Evolutionary conservation across 2,888 invertebrate genomes (phyloP), one percentile per base, ranked within the genome.

Genomic region (Anagyrus pseudococci): DNA sequence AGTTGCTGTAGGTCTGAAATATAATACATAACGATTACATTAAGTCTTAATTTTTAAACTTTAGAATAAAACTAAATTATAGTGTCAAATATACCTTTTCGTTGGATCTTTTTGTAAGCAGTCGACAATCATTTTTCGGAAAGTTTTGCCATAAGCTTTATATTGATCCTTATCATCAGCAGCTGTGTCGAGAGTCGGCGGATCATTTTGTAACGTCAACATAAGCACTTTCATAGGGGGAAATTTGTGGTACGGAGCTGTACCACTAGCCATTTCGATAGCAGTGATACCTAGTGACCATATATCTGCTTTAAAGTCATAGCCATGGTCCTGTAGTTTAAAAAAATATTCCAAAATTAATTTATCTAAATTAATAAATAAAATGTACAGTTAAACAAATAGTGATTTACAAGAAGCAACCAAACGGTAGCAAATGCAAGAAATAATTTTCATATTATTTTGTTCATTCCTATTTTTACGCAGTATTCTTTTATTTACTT

Each of bases 191-290:
- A 99, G 84, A 46, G 91, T 92, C 1, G 99, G 99, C 13, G 99
- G 98, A 75, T 98, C 98, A 77, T 99, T 98, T 83, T 98, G 97
- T 64, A 99, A 84, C 0, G 98, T 99, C 69, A 99, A 83, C 97
- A 99, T 98, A 60, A 99, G 85, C 55, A 99, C 94, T 84, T 99
- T 99, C 98, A 99, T 98, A 1, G 99, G 97, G 33, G 99, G 97
- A 80, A 94, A 98, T 81, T 96, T 98, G 80, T 98, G 98, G 80
- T 99, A 99, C 0, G 99, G 99, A 0, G 99, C 98, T 0, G 97
- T 97, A 15, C 96, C 96, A 1, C 96, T 95, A 0, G 98, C 98
- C 90, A 99, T 91, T 84, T 99, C 99, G 72, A 99, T 98, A 0
- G 98, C 98, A 1, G 98, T 97, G 69, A 97, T 97, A 23, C 96